Percentiles rank a stretch among this genome's conserved stretches.
Conservation (phyloP, 2,113 vertebrate genomes). For the Hiodon tergisus region DNA sequence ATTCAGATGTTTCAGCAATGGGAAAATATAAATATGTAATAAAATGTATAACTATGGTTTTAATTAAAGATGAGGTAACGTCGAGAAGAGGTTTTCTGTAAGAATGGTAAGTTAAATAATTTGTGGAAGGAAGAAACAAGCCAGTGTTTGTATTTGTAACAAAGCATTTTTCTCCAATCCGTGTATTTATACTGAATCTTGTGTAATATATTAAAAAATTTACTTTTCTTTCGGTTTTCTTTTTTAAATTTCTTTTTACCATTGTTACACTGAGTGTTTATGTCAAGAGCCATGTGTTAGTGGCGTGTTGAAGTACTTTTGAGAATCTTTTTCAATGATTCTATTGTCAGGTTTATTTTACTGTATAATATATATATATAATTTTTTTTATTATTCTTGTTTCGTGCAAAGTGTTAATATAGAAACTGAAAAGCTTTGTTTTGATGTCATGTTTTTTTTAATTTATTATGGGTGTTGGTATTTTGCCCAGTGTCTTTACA, state of each 20-base stretch:
- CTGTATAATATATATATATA: not conserved
- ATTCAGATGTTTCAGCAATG: no score
- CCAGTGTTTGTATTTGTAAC: not conserved
- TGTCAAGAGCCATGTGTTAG: not conserved
- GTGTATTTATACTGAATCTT: slow-evolving; percentile 1
- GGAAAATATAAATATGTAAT: slow-evolving; percentile 15
- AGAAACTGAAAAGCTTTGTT: not conserved
- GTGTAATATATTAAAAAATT: slow-evolving; percentile 11
- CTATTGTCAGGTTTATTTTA: not conserved
- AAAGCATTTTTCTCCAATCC: slow-evolving; percentile 6
- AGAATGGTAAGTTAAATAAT: slow-evolving; percentile 1
- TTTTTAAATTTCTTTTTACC: slow-evolving; percentile 1
- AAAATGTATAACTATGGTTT: slow-evolving; percentile 23
- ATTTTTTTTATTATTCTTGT: slow-evolving; percentile 5
- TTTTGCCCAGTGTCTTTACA: not conserved
- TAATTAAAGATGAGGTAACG: slow-evolving; percentile 17
- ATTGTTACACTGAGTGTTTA: not conserved
- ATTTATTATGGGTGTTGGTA: not conserved
- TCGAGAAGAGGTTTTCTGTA: slow-evolving; percentile 15
- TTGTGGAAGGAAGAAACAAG: slow-evolving; percentile 4
- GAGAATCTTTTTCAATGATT: no score
- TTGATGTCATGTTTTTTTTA: not conserved
- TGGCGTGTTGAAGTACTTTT: not conserved
- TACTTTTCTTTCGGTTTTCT: not conserved
- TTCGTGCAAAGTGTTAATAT: slow-evolving; percentile 8